Evolutionary conservation across 2,888 invertebrate genomes (phyloP).

Genomic region (Ichneumoninae sp.): DNA sequence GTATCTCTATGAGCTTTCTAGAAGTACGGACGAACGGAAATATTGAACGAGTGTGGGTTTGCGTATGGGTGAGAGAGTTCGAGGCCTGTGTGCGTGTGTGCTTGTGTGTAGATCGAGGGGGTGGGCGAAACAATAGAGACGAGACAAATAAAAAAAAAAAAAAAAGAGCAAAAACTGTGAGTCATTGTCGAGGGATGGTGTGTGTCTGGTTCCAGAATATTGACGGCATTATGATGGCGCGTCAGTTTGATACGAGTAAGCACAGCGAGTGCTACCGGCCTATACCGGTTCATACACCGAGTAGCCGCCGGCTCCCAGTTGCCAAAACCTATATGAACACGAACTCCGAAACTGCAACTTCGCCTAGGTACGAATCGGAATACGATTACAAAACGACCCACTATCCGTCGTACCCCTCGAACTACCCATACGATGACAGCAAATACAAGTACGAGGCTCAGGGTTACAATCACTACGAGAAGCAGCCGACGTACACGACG

Average conservation of each 20-base stretch:
- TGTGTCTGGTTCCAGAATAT: slow-evolving; percentile 84
- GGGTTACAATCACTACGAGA: slow-evolving; percentile 75
- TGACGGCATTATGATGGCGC: slow-evolving; percentile 84
- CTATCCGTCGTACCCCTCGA: slow-evolving; percentile 83
- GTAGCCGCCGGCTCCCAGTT: slow-evolving; percentile 80
- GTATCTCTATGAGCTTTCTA: slow-evolving; percentile 27
- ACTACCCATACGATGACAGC: slow-evolving; percentile 82
- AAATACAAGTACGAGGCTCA: slow-evolving; percentile 79
- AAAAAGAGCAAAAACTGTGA: slow-evolving; percentile 69
- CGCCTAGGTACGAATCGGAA: slow-evolving; percentile 78
- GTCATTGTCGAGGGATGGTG: slow-evolving; percentile 83
- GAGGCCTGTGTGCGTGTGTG: slow-evolving; percentile 70
- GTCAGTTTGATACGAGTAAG: slow-evolving; percentile 83
- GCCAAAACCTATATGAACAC: slow-evolving; percentile 80
- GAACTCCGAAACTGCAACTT: slow-evolving; percentile 74
- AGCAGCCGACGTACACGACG: slow-evolving; percentile 69
- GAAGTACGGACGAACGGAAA: slow-evolving; percentile 51
- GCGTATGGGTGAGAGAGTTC: slow-evolving; percentile 69
- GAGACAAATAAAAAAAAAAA: slow-evolving; percentile 44
- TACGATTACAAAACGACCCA: slow-evolving; percentile 83
- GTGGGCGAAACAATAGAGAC: slow-evolving; percentile 23
- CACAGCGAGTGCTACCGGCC: slow-evolving; percentile 83
- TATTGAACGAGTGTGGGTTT: slow-evolving; percentile 67
- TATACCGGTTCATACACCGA: slow-evolving; percentile 82
- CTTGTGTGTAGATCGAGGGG: slow-evolving; percentile 62